These are phyloP conservation scores for Sacculina carcini DNA, from an alignment of 2,888 invertebrate species.

Conservation along the genomic window DNA sequence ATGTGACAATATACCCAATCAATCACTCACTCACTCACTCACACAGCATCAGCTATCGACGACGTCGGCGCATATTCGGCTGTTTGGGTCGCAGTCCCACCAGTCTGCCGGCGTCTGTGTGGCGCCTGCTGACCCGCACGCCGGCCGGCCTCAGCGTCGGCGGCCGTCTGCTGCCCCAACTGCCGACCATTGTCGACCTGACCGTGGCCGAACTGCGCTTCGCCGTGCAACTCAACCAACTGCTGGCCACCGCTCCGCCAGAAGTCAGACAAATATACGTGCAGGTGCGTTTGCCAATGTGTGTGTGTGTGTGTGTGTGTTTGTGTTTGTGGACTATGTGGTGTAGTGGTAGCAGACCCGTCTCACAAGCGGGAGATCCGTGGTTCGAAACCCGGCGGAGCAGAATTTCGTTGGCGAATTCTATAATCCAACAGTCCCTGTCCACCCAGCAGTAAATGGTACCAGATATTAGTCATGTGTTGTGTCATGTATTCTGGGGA, in stretches of 20 bases:
- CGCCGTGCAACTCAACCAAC: constrained; percentile 69
- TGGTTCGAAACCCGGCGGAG: too few relatives aligned
- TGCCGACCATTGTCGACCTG: constrained; percentile 86
- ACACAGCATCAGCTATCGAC: constrained; percentile 43
- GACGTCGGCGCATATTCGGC: constrained; percentile 74
- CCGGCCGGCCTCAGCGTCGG: constrained; percentile 68
- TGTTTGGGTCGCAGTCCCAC: constrained; percentile 82
- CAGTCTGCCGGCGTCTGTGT: constrained; percentile 63
- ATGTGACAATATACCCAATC: too few relatives aligned
- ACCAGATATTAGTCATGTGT: too few relatives aligned
- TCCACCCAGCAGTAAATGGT: too few relatives aligned
- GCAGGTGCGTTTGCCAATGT: constrained; percentile 23
- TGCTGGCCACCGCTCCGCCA: constrained; percentile 36
- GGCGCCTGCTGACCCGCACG: constrained; percentile 73
- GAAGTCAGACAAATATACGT: constrained; percentile 41
- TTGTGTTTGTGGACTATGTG: background rate
- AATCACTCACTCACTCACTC: background rate
- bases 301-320: background rate
- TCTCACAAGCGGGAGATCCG: too few relatives aligned
- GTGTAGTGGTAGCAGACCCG: background rate
- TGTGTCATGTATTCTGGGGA: too few relatives aligned
- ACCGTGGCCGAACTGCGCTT: constrained; percentile 88
- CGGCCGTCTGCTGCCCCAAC: constrained; percentile 61
- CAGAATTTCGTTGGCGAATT: too few relatives aligned
- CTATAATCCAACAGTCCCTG: too few relatives aligned